A percentile compares a stretch with the other conserved stretches of the same genome.
phyloP scores from a whole-genome alignment of 37 sponge, comb jelly and placozoan species.

The Bolinopsis microptera region DNA sequence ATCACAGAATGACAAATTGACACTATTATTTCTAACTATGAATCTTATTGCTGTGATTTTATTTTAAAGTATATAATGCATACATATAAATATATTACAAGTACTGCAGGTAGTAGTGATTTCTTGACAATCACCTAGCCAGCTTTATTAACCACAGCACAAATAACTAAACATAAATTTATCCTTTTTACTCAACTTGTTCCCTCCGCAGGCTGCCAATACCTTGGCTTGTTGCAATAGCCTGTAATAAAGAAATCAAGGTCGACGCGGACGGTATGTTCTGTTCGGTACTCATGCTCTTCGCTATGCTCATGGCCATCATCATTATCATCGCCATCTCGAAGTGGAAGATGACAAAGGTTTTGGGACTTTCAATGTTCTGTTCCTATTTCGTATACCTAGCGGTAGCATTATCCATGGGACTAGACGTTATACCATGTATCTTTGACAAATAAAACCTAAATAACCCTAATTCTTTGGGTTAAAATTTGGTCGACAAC shows the following conservation, averaged over 20 bases:
- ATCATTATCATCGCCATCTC: conserved; percentile 21
- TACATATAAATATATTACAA: too few relatives aligned
- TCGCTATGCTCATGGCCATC: conserved; percentile 62
- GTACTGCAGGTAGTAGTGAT: too few relatives aligned
- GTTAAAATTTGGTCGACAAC: background rate
- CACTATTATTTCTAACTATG: too few relatives aligned
- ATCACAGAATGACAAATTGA: too few relatives aligned
- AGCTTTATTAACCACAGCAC: too few relatives aligned
- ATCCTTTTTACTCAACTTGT: background rate
- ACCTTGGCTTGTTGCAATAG: conserved; percentile 12
- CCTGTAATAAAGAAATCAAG: background rate
- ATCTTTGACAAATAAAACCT: conserved; percentile 11
- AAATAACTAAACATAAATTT: too few relatives aligned
- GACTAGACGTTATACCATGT: background rate
- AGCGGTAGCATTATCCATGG: conserved; percentile 54
- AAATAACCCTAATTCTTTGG: background rate
- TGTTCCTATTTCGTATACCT: conserved; percentile 45
- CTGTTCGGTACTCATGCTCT: conserved; percentile 34
- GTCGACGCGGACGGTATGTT: conserved; percentile 58
- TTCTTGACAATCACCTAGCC: too few relatives aligned
- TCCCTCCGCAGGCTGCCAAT: conserved; percentile 28
- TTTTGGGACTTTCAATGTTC: conserved; percentile 54
- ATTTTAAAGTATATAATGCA: too few relatives aligned
- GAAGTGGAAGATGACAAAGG: conserved; percentile 48
- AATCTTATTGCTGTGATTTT: too few relatives aligned